Base-by-base conservation (phyloP, 2,113 vertebrate genomes). In the Cynopterus brachyotis region DNA sequence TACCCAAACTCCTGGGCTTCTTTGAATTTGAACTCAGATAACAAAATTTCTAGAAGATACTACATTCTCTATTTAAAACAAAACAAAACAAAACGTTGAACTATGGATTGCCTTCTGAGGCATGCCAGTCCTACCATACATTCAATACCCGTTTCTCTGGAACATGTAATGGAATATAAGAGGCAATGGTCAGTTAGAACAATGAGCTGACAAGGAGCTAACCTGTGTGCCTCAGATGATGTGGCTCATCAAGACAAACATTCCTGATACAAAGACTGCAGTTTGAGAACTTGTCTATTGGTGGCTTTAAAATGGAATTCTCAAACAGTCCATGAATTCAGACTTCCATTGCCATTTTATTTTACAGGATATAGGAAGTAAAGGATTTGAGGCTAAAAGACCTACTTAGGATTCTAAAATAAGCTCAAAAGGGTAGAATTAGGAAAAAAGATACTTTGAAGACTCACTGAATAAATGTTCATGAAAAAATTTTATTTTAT, bases 11-110 rank as follows among this genome's bases (percentile, higher is more conserved):
- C 30, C n/a, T 72, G 59, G 13, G 10, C 80, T 69, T 93, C 66
- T 67, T 95, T 28, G 20, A 86, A 81, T 55, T 90, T 84, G 89
- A 85, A 60, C 13, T 79, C 67, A 86, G 79, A 67, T 80, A 75
- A 9, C 73, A 93, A 75, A 90, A 47, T 89, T 85, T 93, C 79
- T 73, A 50, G n/a, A 15, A 85, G 66, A 67, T 9, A 59, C 42
- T 47, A 47, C 30, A 45, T 66, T 89, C 6, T 85, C 66, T 95
- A 13, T 84, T 79, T 32, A 57, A 80, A 83, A 5, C 5, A 37
- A 47, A n/a, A 24, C 19, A 37, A 19, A 47, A 66, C 20, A n/a
- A 45, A 72, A 32, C 4, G 53, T 11, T 85, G 84, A 67, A 24
- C 13, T 20, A 1, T 67, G 30, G 42, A 26, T 90, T 75, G 66